Conservation (phyloP, 2,888 invertebrate genomes). For the Lordiphosa andalusiaca region DNA sequence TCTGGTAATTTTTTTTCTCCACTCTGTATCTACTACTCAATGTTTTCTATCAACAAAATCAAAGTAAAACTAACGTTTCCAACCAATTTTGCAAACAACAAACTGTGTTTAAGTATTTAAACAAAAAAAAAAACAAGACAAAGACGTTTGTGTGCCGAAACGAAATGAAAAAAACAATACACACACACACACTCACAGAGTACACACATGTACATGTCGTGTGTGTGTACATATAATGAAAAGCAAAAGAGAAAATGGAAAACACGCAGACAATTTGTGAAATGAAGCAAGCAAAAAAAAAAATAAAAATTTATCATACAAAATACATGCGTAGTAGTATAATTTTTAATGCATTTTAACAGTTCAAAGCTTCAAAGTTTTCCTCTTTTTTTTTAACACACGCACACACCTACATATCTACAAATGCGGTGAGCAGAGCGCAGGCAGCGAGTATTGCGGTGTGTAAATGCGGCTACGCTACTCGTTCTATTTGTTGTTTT, state of each 20-base stretch:
- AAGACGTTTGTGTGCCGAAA: conserved; percentile 48
- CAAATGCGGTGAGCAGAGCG: conserved; percentile 1
- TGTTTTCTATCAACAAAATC: conserved; percentile 12
- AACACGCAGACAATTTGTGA: conserved; percentile 66
- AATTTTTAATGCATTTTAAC: conserved; percentile 30
- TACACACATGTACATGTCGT: conserved; percentile 27
- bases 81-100: conserved; percentile 1
- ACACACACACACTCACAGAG: conserved; percentile 32
- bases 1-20: conserved; percentile 66
- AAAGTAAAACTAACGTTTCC: background rate
- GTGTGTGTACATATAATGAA: conserved; percentile 22
- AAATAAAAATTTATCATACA: conserved; percentile 27
- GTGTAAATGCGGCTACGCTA: conserved; percentile 17
- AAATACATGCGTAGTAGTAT: conserved; percentile 47
- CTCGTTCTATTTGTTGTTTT: conserved; percentile 24
- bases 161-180: conserved; percentile 32
- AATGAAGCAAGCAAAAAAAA: conserved; percentile 30
- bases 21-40: conserved; percentile 38
- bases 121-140: conserved; percentile 23
- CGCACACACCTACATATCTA: conserved; percentile 7
- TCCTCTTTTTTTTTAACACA: conserved; percentile 37
- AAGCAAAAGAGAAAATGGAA: conserved; percentile 46
- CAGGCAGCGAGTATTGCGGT: conserved; percentile 20
- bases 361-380: conserved; percentile 41
- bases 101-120: conserved; percentile 14